Evolutionary conservation across 2,797 vertebrate genomes (phyloP).

Genomic region (Pseudochirops corinnae): DNA sequence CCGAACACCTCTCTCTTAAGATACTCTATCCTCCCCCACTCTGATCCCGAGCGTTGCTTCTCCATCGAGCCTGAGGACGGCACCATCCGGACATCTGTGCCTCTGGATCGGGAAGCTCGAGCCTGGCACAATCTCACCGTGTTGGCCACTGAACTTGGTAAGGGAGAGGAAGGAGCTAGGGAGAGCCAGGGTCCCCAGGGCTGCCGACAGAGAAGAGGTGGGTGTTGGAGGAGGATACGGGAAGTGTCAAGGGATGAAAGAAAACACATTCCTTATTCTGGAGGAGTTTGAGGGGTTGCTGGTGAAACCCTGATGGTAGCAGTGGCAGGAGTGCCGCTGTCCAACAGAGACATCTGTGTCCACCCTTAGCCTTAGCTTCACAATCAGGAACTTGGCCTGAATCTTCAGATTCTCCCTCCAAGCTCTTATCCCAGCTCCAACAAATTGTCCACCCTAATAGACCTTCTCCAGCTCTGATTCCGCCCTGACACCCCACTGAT

Average conservation of each 20-base stretch:
- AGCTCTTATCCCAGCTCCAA: background rate
- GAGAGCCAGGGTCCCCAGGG: slow-evolving; percentile 24
- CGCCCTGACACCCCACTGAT: background rate
- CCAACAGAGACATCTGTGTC: background rate
- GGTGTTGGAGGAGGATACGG: background rate
- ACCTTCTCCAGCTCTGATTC: background rate
- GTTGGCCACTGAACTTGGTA: slow-evolving; percentile 93
- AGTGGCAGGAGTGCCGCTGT: background rate
- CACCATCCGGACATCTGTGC: slow-evolving; percentile 90
- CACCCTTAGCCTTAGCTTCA: background rate
- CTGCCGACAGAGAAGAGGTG: background rate
- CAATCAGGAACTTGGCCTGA: background rate
- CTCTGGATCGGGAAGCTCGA: slow-evolving; percentile 91
- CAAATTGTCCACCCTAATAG: background rate
- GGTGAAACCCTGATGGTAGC: background rate
- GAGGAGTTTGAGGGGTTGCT: background rate
- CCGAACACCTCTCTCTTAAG: slow-evolving; percentile 78
- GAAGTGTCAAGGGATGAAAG: background rate
- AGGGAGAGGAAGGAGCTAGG: slow-evolving; percentile 63
- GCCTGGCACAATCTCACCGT: slow-evolving; percentile 94
- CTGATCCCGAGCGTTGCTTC: slow-evolving; percentile 92
- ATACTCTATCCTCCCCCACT: slow-evolving; percentile 93
- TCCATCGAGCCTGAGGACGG: slow-evolving; percentile 91
- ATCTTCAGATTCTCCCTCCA: background rate
- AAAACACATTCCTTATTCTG: background rate